These are phyloP conservation scores for Chanos chanos DNA, from an alignment of 2,797 vertebrate species.

Conservation along the genomic window DNA sequence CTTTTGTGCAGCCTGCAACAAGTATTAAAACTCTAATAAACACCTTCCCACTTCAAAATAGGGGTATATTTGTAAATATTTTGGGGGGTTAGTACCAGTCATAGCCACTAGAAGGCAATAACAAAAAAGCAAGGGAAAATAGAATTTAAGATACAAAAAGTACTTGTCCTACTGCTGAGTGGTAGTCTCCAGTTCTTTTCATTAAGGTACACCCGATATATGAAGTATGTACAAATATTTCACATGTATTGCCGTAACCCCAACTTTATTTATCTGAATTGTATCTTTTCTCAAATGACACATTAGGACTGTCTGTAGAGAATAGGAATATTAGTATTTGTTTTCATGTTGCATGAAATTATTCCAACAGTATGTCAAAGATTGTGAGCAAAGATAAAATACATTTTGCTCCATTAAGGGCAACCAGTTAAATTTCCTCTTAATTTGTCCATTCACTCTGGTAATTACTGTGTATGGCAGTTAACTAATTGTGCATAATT, in stretches of 20 bases:
- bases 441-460: constrained; percentile 53
- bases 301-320: no score
- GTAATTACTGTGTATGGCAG: constrained; percentile 54
- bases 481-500: constrained; percentile 65
- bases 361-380: constrained; percentile 6
- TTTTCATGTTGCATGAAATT: no score
- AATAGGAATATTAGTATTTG: no score
- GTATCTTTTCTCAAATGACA: no score
- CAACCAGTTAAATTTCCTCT: constrained; percentile 52
- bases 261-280: no score
- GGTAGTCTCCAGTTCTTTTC: no score
- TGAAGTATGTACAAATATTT: no score
- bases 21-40: no score
- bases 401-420: constrained; percentile 42
- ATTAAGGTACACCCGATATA: no score
- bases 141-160: neutral
- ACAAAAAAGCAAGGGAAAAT: constrained; percentile 11
- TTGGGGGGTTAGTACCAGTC: constrained; percentile 29
- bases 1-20: no score
- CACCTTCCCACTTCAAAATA: no score
- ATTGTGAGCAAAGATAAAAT: constrained; percentile 7
- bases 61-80: constrained; percentile 7
- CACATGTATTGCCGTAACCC: no score
- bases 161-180: neutral
- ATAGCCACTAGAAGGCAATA: constrained; percentile 53